Evolutionary conservation across 1,140 invertebrate genomes (phyloP).

Genomic region (Teleopsis dalmanni): DNA sequence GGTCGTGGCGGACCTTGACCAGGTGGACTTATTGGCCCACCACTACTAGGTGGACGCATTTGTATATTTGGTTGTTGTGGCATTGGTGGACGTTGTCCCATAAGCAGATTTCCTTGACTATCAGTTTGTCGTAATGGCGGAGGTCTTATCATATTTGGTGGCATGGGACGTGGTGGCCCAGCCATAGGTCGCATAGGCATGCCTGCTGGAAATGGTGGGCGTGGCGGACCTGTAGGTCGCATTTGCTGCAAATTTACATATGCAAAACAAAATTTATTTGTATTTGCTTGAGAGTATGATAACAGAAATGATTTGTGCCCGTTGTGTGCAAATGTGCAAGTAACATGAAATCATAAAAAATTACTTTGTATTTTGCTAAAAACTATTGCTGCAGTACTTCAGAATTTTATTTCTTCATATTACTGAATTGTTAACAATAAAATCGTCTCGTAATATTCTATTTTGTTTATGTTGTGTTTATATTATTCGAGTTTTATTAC

Average conservation of each 20-base stretch:
- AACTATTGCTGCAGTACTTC: no score
- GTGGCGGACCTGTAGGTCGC: conserved; percentile 17
- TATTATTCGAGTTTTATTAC: conserved; percentile 32
- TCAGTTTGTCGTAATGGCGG: conserved; percentile 34
- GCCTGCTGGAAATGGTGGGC: conserved; percentile 33
- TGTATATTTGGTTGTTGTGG: conserved; percentile 30
- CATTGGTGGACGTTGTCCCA: conserved; percentile 20
- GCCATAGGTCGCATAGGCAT: conserved; percentile 26
- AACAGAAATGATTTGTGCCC: no score
- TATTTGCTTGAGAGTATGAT: background rate
- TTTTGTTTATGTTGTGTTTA: no score
- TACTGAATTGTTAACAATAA: no score
- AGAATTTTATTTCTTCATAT: no score
- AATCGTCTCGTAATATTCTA: no score
- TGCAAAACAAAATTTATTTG: background rate
- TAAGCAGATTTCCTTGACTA: conserved; percentile 36
- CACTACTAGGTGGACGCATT: conserved; percentile 20
- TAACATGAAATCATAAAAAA: no score
- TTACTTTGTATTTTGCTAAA: no score
- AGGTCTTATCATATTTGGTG: no score
- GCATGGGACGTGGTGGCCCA: conserved; percentile 11
- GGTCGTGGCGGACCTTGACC: conserved; percentile 31
- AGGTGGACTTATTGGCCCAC: conserved; percentile 30
- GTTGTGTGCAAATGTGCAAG: no score
- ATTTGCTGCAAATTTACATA: conserved; percentile 1